phyloP scores from a whole-genome alignment of 2,797 vertebrate genomes.

The Microctenopoma stevenorrisi region DNA sequence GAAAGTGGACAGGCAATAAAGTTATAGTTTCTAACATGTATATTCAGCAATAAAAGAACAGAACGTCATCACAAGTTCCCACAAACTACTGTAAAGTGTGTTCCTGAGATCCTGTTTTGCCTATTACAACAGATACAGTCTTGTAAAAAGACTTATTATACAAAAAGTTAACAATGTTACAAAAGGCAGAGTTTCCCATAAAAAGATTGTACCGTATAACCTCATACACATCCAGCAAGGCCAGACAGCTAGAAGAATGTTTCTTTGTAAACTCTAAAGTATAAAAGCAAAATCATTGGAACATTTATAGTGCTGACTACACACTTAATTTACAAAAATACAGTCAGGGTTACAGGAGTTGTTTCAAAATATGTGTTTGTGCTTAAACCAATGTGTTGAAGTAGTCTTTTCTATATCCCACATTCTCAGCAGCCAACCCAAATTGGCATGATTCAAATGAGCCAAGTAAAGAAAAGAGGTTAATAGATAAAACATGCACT shows the following conservation, averaged over 20 bases:
- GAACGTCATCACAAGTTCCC: too few species aligned
- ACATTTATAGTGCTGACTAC: constrained; percentile 9
- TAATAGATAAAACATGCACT: too few species aligned
- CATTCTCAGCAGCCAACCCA: too few species aligned
- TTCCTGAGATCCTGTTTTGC: not conserved
- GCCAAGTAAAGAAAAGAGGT: too few species aligned
- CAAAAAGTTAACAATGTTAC: not conserved
- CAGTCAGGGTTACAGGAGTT: not conserved
- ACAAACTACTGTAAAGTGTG: not conserved
- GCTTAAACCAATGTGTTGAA: not conserved
- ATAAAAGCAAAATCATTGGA: not conserved
- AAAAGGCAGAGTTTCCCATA: not conserved
- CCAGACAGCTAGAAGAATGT: constrained; percentile 2
- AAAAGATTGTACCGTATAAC: not conserved
- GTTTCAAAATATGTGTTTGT: not conserved
- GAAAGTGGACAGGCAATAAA: too few species aligned
- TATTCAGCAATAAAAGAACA: too few species aligned
- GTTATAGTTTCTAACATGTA: too few species aligned
- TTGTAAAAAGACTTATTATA: not conserved
- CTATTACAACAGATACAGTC: not conserved
- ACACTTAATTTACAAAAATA: constrained; percentile 8
- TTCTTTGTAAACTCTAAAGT: constrained; percentile 12
- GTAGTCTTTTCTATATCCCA: not conserved
- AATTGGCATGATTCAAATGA: too few species aligned
- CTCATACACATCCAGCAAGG: not conserved